Base-by-base conservation (phyloP, 2,888 invertebrate genomes). In the Tinea trinotella region DNA sequence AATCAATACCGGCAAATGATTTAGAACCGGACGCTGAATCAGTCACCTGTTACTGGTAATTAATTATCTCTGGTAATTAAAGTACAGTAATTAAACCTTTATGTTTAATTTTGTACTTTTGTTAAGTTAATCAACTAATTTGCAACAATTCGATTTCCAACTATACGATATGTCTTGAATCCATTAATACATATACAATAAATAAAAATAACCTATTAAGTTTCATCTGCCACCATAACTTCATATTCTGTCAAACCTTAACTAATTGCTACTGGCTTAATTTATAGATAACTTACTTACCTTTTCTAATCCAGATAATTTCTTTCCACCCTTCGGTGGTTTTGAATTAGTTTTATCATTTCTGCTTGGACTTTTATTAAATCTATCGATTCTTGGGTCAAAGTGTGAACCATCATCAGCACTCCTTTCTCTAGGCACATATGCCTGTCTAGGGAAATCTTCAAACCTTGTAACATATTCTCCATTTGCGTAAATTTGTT, bases 301-400 rank as follows among this genome's bases (percentile, higher is more conserved):
- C 86, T 91, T 92, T 75, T 92, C 92, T 63, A 92, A 88, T 64
- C 91, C 89, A 74, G 92, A 91, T 62, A 89, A 80, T 68, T 91
- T 92, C 72, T 92, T 92, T 55, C 87, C 82, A 50, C 87, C 87
- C 66, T 90, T 90, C 13, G 89, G 89, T 60, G 90, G 86, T 70
- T 87, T 86, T 60, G 84, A 78, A 76, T 83, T 87, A 57, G 87
- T 65, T 71, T 84, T 88, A 18, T 84, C 87, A 60, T 82, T 68
- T 56, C 71, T 70, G 12, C 76, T 74, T 49, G 82, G 76, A 67
- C 83, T 87, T 63, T 86, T 85, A 17, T 88, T 85, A 58, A 79
- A 76, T 70, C 90, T 91, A 64, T 91, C 90, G 59, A 87, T 71
- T 62, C 90, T 88, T 36, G 90, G 88, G 72, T 90, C 90, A 58